phyloP scores from a whole-genome alignment of 2,888 invertebrate species.

The Alloplasta piceator region DNA sequence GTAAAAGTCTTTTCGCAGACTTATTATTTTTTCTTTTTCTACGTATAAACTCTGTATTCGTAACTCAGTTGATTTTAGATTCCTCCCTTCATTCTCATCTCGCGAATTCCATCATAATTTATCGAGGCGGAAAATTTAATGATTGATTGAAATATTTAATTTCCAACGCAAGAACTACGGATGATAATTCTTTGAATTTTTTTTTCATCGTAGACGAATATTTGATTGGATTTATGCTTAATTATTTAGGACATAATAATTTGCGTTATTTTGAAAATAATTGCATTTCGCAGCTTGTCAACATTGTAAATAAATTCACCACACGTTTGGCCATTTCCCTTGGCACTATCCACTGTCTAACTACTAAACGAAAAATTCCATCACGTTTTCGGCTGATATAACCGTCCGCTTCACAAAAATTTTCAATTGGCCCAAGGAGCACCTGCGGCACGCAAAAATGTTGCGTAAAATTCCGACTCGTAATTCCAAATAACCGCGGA shows the following conservation, averaged over 20 bases:
- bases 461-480: conserved; percentile 15
- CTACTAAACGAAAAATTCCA: conserved; percentile 43
- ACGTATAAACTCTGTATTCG: conserved; percentile 41
- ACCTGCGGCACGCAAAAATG: conserved; percentile 34
- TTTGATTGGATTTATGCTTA: no score
- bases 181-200: no score
- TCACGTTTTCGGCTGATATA: conserved; percentile 33
- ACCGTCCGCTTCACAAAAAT: conserved; percentile 24
- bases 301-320: no score
- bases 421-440: neutral
- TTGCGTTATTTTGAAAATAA: neutral
- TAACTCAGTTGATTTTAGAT: neutral
- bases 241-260: neutral
- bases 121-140: neutral
- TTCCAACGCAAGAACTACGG: neutral
- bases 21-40: conserved; percentile 10
- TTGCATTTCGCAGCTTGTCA: no score
- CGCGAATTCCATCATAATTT: neutral
- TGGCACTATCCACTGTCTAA: neutral
- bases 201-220: no score
- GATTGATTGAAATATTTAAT: neutral
- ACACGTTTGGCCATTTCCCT: no score
- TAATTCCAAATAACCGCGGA: no score
- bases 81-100: neutral
- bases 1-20: conserved; percentile 1